These are phyloP conservation scores for Chaetogeoica ovagalla DNA, from an alignment of 2,888 invertebrate genomes.

Conservation along the genomic window DNA sequence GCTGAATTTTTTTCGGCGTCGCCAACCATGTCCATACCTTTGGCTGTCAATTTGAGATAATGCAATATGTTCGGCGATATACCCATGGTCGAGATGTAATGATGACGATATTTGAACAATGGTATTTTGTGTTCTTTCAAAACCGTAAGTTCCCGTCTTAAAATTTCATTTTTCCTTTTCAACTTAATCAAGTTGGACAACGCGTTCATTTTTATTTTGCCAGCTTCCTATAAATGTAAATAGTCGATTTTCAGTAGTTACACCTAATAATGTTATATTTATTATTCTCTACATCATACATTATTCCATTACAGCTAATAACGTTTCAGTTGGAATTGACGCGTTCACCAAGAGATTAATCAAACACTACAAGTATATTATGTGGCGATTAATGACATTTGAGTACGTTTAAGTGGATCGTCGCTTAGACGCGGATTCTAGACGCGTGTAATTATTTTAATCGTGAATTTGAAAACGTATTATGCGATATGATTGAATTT, in stretches of 20 bases:
- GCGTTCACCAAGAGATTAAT: neutral
- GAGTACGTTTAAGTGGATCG: too few relatives aligned
- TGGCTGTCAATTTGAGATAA: constrained; percentile 13
- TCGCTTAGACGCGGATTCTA: too few relatives aligned
- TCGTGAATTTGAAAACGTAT: too few relatives aligned
- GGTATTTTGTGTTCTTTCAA: constrained; percentile 10
- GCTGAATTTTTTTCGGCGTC: constrained; percentile 24
- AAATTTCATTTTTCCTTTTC: constrained; percentile 10
- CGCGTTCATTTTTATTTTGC: constrained; percentile 6
- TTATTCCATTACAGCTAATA: neutral
- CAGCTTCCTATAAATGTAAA: constrained; percentile 20
- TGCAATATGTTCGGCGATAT: constrained; percentile 25
- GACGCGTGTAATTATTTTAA: too few relatives aligned
- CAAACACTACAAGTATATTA: neutral
- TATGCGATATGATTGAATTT: too few relatives aligned
- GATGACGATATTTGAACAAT: constrained; percentile 23
- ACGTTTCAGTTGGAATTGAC: neutral
- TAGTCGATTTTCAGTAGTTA: neutral
- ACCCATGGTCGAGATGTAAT: constrained; percentile 22
- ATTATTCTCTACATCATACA: too few relatives aligned
- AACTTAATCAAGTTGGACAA: constrained; percentile 11
- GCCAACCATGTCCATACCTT: constrained; percentile 22
- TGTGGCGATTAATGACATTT: neutral
- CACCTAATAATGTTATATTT: too few relatives aligned
- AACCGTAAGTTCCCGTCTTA: constrained; percentile 8